These are phyloP conservation scores for Acestrorhynchus altus DNA, from an alignment of 2,797 vertebrate species.

Conservation along the genomic window DNA sequence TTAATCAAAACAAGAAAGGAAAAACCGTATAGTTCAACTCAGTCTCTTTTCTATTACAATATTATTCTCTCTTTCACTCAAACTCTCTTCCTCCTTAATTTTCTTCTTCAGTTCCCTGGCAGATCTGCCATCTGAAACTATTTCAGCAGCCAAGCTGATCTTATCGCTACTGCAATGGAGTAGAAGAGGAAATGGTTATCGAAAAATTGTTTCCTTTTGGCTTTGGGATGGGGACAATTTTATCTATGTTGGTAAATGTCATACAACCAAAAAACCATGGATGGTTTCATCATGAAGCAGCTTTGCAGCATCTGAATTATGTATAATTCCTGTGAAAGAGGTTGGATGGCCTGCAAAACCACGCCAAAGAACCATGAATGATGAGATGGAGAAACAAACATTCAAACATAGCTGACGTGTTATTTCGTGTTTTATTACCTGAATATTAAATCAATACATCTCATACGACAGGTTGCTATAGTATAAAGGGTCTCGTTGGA, in stretches of 20 bases:
- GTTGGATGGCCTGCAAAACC: background rate
- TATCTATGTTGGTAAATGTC: background rate
- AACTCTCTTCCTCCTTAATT: background rate
- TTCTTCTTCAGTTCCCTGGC: background rate
- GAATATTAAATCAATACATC: too few species aligned
- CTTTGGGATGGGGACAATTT: constrained; percentile 10
- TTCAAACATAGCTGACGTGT: too few species aligned
- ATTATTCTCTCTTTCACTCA: background rate
- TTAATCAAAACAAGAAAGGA: background rate
- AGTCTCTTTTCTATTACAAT: background rate
- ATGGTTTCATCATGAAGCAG: constrained; percentile 12
- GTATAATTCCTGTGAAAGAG: background rate
- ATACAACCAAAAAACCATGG: constrained; percentile 9
- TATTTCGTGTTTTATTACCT: too few species aligned
- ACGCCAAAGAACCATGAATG: background rate
- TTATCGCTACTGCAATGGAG: constrained; percentile 31
- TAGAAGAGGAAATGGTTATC: constrained; percentile 45
- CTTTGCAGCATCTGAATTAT: background rate
- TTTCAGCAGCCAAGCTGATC: constrained; percentile 22
- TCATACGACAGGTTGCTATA: too few species aligned
- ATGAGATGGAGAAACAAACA: too few species aligned
- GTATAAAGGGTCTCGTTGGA: too few species aligned
- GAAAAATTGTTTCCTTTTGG: constrained; percentile 34
- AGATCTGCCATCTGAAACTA: constrained; percentile 13
- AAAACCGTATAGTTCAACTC: background rate